Evolutionary conservation across 2,888 invertebrate species (phyloP).

Genomic region (Platerodrilus igneus): DNA sequence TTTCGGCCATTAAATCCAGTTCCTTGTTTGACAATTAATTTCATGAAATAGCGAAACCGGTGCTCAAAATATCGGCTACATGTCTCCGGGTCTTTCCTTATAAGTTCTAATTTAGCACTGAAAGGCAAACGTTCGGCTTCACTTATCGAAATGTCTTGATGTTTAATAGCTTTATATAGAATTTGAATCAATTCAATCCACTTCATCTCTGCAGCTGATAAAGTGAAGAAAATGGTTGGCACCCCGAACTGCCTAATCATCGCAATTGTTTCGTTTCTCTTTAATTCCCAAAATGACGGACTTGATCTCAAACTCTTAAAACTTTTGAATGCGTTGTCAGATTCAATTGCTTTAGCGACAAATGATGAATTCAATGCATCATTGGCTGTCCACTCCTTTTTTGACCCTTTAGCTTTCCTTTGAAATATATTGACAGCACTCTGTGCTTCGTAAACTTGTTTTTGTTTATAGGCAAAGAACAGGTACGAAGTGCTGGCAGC

Average conservation of each 20-base stretch:
- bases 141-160: neutral
- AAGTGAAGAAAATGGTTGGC: slow-evolving; percentile 1
- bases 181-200: slow-evolving; percentile 4
- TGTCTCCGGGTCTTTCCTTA: slow-evolving; percentile 4
- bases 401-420: slow-evolving; percentile 1
- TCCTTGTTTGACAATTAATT: neutral
- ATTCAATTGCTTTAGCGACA: neutral
- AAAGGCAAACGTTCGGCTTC: neutral
- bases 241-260: neutral
- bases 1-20: slow-evolving; percentile 1
- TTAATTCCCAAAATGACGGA: slow-evolving; percentile 5
- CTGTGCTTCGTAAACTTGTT: neutral
- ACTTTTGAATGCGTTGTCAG: neutral
- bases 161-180: neutral
- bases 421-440: neutral
- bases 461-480: neutral
- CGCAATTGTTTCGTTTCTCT: slow-evolving; percentile 1
- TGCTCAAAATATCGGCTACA: slow-evolving; percentile 2
- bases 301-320: neutral
- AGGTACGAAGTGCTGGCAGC: neutral
- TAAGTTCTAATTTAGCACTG: too few species aligned
- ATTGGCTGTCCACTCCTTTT: neutral
- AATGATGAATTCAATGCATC: neutral
- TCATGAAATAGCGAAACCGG: neutral
- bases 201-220: slow-evolving; percentile 4